These are phyloP conservation scores for Aphrophora alni DNA, from an alignment of 2,888 invertebrate genomes.

Conservation along the genomic window DNA sequence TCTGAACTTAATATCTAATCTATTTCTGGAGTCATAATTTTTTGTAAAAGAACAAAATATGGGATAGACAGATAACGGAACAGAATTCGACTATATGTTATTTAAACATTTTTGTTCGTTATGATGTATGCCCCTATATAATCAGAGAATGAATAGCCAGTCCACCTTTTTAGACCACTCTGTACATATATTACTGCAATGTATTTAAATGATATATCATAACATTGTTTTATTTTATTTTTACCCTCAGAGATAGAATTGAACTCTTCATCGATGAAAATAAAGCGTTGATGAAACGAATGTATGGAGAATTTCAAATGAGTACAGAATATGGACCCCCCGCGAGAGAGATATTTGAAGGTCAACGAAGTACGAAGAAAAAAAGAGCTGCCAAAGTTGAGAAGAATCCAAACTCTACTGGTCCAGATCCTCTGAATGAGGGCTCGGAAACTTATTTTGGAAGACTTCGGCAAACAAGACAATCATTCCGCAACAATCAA, in stretches of 20 bases:
- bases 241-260: constrained; percentile 77
- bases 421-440: constrained; percentile 58
- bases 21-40: no score
- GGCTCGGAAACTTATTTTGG: constrained; percentile 62
- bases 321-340: constrained; percentile 63
- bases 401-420: constrained; percentile 53
- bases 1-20: no score
- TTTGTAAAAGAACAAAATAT: no score
- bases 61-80: no score
- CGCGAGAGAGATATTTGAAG: constrained; percentile 54
- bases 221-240: neutral
- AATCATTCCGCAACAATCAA: constrained; percentile 61
- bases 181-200: no score
- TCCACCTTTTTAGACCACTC: no score
- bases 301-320: constrained; percentile 90
- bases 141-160: no score
- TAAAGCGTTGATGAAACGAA: constrained; percentile 89
- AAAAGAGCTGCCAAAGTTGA: constrained; percentile 8
- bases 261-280: constrained; percentile 93
- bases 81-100: no score
- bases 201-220: no score
- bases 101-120: no score
- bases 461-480: constrained; percentile 63
- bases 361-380: constrained; percentile 33
- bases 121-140: no score